Base-by-base conservation (phyloP, 2,888 invertebrate species). In the Ophion costatus region DNA sequence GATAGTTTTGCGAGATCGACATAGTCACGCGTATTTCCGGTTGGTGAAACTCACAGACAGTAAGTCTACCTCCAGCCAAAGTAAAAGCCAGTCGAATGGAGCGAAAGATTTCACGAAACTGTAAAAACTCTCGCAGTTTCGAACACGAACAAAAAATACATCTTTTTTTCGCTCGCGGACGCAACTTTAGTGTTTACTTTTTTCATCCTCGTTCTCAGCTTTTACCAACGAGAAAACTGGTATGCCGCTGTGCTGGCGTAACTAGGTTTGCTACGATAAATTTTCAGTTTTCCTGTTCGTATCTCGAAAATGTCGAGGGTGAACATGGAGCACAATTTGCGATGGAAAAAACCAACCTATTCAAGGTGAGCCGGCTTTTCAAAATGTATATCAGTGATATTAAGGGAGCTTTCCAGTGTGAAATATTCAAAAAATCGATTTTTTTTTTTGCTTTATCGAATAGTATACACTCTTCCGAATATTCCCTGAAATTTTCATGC, bases 21-120 rank as follows among this genome's bases (percentile, higher is more conserved):
- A 70, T 45, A 45, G 9, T 0, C 57, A 33, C 71, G 4, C 57
- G 20, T 57, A 59, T 59, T 73, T 74, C 45, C 63, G 74, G 45
- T 74, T 45, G 45, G 45, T 7, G 2, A 74, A 74, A 29, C 20
- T 74, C 10, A n/a, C n/a, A 9, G 42, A 45, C 24, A 63, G 3
- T 29, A 74, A 59, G 20, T 51, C 20, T n/a, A 73, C 33, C 63
- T 63, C 42, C 10, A 42, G 45, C 51, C 29, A 9, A 70, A 70
- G 42, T n/a, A 1, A 24, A 20, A 22, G 5, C 10, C 1, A 11
- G 45, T 45, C 6, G 29, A 56, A 29, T 51, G 17, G 70, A 61
- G n/a, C 24, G 45, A 59, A 73, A 67, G 38, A 66, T 22, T 22
- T 45, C 56, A 24, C 56, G 45, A 17, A 64, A 24, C 24, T 29